A percentile compares a stretch with the other conserved stretches of the same genome.
Conservation (phyloP, 2,797 vertebrate genomes). For the Malurus splendens region DNA sequence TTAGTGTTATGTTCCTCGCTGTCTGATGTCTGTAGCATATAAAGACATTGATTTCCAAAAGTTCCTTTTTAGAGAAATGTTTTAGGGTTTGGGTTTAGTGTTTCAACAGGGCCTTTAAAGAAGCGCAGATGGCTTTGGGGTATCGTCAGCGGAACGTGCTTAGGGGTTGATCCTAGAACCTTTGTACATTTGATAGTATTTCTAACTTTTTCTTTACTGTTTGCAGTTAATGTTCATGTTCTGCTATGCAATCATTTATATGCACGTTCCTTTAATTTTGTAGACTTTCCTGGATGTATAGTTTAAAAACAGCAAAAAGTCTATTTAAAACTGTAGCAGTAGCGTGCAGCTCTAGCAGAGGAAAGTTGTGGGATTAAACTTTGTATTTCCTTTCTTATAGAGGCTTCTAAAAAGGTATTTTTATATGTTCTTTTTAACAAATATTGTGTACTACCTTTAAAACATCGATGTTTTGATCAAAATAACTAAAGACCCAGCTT, state of each 20-base stretch:
- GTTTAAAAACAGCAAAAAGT: conserved; percentile 72
- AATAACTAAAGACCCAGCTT: conserved; percentile 71
- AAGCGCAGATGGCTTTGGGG: conserved; percentile 51
- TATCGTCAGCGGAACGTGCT: conserved; percentile 61
- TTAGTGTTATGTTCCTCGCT: conserved; percentile 34
- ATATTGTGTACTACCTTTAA: conserved; percentile 77
- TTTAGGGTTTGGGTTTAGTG: conserved; percentile 47
- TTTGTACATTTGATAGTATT: conserved; percentile 75
- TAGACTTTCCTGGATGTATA: conserved; percentile 78
- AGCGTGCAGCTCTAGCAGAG: conserved; percentile 77
- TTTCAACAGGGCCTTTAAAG: conserved; percentile 53
- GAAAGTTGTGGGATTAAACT: conserved; percentile 78
- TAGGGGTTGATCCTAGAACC: conserved; percentile 61
- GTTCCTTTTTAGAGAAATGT: conserved; percentile 46
- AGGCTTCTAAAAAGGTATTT: conserved; percentile 82
- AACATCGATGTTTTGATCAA: conserved; percentile 76
- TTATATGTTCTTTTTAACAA: conserved; percentile 80
- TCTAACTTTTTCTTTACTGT: conserved; percentile 72
- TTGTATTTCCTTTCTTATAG: conserved; percentile 82
- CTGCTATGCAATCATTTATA: conserved; percentile 82
- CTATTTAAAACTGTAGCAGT: conserved; percentile 77
- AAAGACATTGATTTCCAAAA: neutral
- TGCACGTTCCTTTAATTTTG: conserved; percentile 78
- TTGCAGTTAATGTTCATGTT: conserved; percentile 78
- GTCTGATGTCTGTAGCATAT: neutral